Base-by-base conservation (phyloP, 1,140 invertebrate species). In the Drosophila pseudoobscura region DNA sequence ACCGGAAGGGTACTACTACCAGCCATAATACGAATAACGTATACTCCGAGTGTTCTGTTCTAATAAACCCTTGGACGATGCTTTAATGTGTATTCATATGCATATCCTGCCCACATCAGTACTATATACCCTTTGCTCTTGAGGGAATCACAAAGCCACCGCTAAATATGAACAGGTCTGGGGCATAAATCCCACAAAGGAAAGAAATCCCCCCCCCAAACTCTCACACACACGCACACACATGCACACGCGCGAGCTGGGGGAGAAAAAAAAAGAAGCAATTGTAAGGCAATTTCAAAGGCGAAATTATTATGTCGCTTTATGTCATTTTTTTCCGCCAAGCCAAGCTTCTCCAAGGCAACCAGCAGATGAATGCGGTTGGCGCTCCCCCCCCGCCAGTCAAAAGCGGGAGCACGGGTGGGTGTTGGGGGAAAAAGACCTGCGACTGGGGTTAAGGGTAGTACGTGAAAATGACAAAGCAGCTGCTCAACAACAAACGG, bases 281-380 rank as follows among this genome's bases (percentile, higher is more conserved):
- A 87, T 87, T 87, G 83, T 82, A 87, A 82, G 82, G 83, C 83
- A 87, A 87, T 87, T 87, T 87, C 82, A 87, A 87, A 87, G 78
- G 65, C 83, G 71, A 87, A 87, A 87, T 87, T 87, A 87, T 87
- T 87, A 87, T 87, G 83, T 87, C 82, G 82, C 82, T 87, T 87
- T 87, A 82, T 88, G 83, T 87, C 83, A 87, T 82, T 78, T 87
- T 82, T 80, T 83, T 69, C 46, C 52, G 24, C 11, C 60, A 60
- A 75, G 55, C 56, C 72, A 68, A 75, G 72, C 61, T 75, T 68
- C 59, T 49, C 41, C 57, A 55, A 63, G 60, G 52, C 58, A 69
- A 74, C 60, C 61, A 60, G 60, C 56, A 83, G 80, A 79, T 79
- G 64, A 82, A 83, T 82, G 80, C 66, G 61, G 35, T 39, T 57